Evolutionary conservation across 2,797 vertebrate species (phyloP).

Genomic region (Hyperoplus immaculatus): DNA sequence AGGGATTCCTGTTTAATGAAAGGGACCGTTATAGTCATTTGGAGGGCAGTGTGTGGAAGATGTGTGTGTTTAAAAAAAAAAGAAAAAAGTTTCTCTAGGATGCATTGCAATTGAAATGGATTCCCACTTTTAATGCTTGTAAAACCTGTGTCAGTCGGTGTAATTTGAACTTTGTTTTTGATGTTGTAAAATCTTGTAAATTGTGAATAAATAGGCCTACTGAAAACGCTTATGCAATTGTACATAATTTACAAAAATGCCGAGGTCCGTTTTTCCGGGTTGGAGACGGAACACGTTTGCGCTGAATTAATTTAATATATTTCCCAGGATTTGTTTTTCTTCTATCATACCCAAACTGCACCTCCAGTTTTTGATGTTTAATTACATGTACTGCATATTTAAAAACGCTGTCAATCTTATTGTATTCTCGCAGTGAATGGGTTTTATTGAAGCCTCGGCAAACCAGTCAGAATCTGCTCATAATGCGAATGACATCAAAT

Average conservation of each 20-base stretch:
- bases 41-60: slow-evolving; percentile 62
- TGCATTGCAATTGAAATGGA: slow-evolving; percentile 77
- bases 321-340: slow-evolving; percentile 37
- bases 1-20: slow-evolving; percentile 51
- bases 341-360: not conserved
- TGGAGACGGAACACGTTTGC: slow-evolving; percentile 76
- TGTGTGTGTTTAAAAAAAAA: slow-evolving; percentile 76
- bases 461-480: not conserved
- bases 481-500: slow-evolving; percentile 1
- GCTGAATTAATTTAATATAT: slow-evolving; percentile 85
- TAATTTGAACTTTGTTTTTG: slow-evolving; percentile 84
- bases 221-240: slow-evolving; percentile 84
- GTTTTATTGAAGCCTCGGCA: not conserved
- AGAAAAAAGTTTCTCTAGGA: slow-evolving; percentile 68
- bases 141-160: slow-evolving; percentile 89
- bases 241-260: slow-evolving; percentile 87
- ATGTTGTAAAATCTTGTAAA: slow-evolving; percentile 94
- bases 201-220: slow-evolving; percentile 91
- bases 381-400: not conserved
- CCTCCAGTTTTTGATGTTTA: not conserved
- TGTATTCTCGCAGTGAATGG: not conserved
- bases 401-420: not conserved
- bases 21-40: too few species aligned
- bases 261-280: slow-evolving; percentile 79
- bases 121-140: slow-evolving; percentile 88